Evolutionary conservation across 2,888 invertebrate genomes (phyloP).

Genomic region (Apomyelois bistriatella): DNA sequence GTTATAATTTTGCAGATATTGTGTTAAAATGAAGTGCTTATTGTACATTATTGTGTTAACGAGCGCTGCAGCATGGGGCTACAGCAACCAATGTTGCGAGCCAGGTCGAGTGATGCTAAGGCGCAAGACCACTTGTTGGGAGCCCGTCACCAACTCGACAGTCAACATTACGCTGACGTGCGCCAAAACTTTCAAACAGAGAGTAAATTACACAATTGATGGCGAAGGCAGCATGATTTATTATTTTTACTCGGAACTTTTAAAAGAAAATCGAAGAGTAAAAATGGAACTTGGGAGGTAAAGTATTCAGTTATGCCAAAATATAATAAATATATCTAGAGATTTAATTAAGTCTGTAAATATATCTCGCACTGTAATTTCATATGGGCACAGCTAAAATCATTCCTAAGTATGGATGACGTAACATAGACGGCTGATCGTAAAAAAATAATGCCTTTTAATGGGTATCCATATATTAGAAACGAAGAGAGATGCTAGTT

Average conservation of each 20-base stretch:
- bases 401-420: too few species aligned
- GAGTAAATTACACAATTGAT: background rate
- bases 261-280: background rate
- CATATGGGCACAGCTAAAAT: too few species aligned
- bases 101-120: slow-evolving; percentile 23
- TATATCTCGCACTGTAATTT: too few species aligned
- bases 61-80: background rate
- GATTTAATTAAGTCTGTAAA: too few species aligned
- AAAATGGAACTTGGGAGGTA: background rate
- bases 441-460: too few species aligned
- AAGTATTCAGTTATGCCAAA: background rate
- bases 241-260: background rate
- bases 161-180: slow-evolving; percentile 24
- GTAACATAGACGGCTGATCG: too few species aligned
- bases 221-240: background rate
- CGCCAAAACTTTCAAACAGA: slow-evolving; percentile 11
- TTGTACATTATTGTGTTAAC: background rate
- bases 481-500: too few species aligned
- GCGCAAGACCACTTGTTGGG: slow-evolving; percentile 33
- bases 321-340: too few species aligned
- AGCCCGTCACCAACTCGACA: slow-evolving; percentile 31
- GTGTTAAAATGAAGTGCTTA: background rate
- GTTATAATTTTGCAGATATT: too few species aligned
- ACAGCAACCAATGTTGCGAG: slow-evolving; percentile 29
- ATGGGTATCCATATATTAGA: too few species aligned